phyloP scores from a whole-genome alignment of 2,797 vertebrate genomes.

The Amazonetta brasiliensis region DNA sequence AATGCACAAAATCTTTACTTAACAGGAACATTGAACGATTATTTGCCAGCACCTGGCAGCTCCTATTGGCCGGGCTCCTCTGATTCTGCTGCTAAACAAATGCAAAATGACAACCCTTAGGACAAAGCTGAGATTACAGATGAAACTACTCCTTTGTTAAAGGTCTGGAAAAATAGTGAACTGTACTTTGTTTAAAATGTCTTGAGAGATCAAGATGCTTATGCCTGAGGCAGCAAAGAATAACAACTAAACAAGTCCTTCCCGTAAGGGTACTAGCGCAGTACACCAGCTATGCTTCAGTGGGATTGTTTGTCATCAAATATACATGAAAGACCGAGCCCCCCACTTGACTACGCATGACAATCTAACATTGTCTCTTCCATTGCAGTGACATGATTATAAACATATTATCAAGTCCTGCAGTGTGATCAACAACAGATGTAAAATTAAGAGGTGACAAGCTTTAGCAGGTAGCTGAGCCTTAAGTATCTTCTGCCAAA shows the following conservation, averaged over 20 bases:
- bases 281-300: constrained; percentile 55
- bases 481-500: constrained; percentile 50
- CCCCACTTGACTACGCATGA: constrained; percentile 64
- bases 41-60: constrained; percentile 7
- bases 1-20: background rate
- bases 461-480: constrained; percentile 74
- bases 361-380: constrained; percentile 67
- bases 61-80: background rate
- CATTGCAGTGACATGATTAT: constrained; percentile 52
- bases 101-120: constrained; percentile 30
- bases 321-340: constrained; percentile 70
- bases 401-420: constrained; percentile 72
- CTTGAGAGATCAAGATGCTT: constrained; percentile 63
- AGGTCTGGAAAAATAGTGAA: constrained; percentile 52
- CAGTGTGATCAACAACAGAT: constrained; percentile 74
- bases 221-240: constrained; percentile 64
- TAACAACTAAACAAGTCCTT: constrained; percentile 38
- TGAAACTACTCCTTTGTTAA: constrained; percentile 42
- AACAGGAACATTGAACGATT: background rate
- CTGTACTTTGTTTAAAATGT: constrained; percentile 56
- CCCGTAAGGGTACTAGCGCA: constrained; percentile 4
- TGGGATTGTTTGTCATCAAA: constrained; percentile 77
- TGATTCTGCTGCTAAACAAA: constrained; percentile 28
- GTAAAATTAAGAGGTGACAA: constrained; percentile 75
- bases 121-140: constrained; percentile 33